Percentiles rank a stretch among this genome's conserved stretches.
These are phyloP conservation scores for Sclerodermus sp. DNA, from an alignment of 2,888 invertebrate species.

Conservation along the genomic window DNA sequence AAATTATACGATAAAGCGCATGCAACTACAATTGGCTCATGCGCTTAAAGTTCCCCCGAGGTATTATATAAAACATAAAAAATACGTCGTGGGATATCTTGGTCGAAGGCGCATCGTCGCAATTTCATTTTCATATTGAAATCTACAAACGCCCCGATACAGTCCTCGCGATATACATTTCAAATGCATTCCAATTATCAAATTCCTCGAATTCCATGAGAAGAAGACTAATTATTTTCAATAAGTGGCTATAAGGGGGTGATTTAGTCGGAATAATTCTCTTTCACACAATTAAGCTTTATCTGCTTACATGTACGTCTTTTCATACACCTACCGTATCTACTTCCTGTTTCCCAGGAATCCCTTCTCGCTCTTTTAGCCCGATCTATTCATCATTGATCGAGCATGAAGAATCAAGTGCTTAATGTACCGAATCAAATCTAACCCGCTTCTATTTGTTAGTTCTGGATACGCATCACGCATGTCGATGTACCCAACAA, in stretches of 20 bases:
- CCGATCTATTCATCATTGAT: slow-evolving; percentile 16
- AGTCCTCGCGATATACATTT: too few relatives aligned
- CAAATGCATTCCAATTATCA: too few relatives aligned
- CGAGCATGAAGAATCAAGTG: slow-evolving; percentile 21
- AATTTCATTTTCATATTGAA: too few relatives aligned
- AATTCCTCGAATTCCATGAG: too few relatives aligned
- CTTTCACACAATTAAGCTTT: slow-evolving; percentile 13
- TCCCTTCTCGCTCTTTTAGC: slow-evolving; percentile 4
- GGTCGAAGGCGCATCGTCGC: too few relatives aligned
- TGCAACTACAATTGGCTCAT: too few relatives aligned
- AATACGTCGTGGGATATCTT: too few relatives aligned
- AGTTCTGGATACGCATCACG: slow-evolving; percentile 6
- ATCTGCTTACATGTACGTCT: neutral
- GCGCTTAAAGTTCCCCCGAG: too few relatives aligned
- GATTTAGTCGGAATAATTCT: neutral
- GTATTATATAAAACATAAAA: too few relatives aligned
- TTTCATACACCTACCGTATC: slow-evolving; percentile 2
- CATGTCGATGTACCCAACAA: too few relatives aligned
- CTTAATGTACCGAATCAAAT: slow-evolving; percentile 40
- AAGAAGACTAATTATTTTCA: neutral
- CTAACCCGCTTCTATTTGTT: slow-evolving; percentile 24
- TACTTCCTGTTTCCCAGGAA: slow-evolving; percentile 26
- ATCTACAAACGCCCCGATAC: too few relatives aligned
- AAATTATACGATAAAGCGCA: too few relatives aligned
- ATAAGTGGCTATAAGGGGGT: neutral